Base-by-base conservation (phyloP, 2,113 vertebrate genomes). In the Ceyx cyanopectus region DNA sequence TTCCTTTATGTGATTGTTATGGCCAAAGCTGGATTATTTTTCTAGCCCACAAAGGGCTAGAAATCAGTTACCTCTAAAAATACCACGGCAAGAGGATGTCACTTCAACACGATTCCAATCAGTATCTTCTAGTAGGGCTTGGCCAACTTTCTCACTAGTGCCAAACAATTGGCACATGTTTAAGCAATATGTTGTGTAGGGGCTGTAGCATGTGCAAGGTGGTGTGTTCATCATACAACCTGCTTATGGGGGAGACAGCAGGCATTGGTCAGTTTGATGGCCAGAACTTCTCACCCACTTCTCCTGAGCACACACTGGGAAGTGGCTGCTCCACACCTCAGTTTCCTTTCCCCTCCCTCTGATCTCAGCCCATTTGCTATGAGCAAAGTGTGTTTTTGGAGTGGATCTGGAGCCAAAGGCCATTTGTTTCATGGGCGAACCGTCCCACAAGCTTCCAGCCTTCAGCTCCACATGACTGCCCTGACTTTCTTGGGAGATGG, bases 41-140 rank as follows among this genome's bases (percentile, higher is more conserved):
- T 12, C 65, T 77, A 37, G 43, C 21, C 10, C 4, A 10, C 68
- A 46, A 77, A 81, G 48, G 29, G 23, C 76, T 80, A 20, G 63
- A 85, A 95, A 91, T 77, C 60, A 58, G 46, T 41, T 51, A 58
- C 7, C 65, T 80, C 87, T 94, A 82, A 95, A 96, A 95, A 70
- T 90, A 81, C 56, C 4, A 3, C 43, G 56, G 63, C 53, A 69
- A 77, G 63, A 54, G 60, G 60, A 77, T 92, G 87, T 77, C 5
- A 2, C 72, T 54, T 58, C 84, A 74, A 7, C 43, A 5, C 17
- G 15, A 62, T 72, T 90, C 50, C 45, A 72, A 76, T 29, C 27
- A 46, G 69, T 73, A 53, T 86, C 77, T 90, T 87, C 34, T 65
- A 50, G 27, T 4, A 1, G n/a, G 34, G 24, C 17, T 61, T 48